These are phyloP conservation scores for Drosophila lini DNA, from an alignment of 1,140 invertebrate genomes.

Conservation along the genomic window DNA sequence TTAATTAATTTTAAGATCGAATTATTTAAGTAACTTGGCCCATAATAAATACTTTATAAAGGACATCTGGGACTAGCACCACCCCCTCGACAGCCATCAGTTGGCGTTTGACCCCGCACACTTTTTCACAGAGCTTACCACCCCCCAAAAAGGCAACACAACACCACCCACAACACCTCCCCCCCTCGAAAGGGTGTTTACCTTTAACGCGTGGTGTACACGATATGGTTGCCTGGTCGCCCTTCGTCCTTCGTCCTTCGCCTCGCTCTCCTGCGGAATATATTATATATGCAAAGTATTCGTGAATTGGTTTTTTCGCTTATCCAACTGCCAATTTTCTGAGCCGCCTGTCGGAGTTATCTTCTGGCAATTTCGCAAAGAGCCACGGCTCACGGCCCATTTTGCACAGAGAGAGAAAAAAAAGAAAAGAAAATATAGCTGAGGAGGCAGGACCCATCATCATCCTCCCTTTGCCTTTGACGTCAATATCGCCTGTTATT, in stretches of 20 bases:
- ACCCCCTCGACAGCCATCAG: conserved; percentile 7
- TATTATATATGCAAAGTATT: conserved; percentile 84
- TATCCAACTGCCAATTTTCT: conserved; percentile 84
- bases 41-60: conserved; percentile 9
- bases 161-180: neutral
- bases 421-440: neutral
- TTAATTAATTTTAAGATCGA: neutral
- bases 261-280: conserved; percentile 65
- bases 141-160: neutral
- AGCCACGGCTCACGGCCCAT: conserved; percentile 52
- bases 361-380: conserved; percentile 75
- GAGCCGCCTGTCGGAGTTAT: conserved; percentile 76
- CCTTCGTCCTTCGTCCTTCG: conserved; percentile 34
- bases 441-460: neutral
- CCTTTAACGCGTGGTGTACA: conserved; percentile 74
- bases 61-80: conserved; percentile 11
- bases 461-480: conserved; percentile 27
- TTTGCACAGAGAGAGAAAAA: conserved; percentile 53
- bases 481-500: conserved; percentile 68
- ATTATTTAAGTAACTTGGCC: neutral
- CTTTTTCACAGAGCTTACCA: conserved; percentile 9
- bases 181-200: conserved; percentile 72
- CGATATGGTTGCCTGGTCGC: conserved; percentile 52
- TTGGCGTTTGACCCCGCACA: conserved; percentile 60
- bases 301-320: conserved; percentile 84